Conservation (phyloP, 2,113 vertebrate genomes). For the Dromaius novaehollandiae region DNA sequence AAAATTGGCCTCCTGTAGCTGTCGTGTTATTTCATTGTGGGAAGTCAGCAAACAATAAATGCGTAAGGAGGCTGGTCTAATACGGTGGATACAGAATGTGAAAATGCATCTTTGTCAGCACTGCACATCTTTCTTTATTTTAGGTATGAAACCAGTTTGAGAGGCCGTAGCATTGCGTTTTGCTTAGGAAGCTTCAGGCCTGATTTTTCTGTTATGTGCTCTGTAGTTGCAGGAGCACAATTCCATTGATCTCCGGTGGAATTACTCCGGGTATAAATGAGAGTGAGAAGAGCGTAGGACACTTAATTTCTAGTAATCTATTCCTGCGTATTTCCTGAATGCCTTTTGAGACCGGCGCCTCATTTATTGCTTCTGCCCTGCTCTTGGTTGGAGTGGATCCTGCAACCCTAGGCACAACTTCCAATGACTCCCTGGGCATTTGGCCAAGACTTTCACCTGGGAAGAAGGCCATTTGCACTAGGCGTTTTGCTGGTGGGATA, state of each 20-base stretch:
- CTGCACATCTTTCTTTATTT: not conserved
- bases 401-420: not conserved
- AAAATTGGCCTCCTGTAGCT: constrained; percentile 12
- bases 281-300: not conserved
- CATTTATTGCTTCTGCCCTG: not conserved
- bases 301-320: not conserved
- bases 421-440: fast-evolving
- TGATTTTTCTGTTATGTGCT: not conserved
- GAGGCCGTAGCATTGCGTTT: not conserved
- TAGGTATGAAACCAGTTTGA: not conserved
- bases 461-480: not conserved
- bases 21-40: not conserved
- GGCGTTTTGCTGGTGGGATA: fast-evolving
- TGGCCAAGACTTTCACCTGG: too few relatives aligned
- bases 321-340: not conserved
- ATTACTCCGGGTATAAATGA: not conserved
- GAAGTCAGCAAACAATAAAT: not conserved
- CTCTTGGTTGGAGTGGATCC: not conserved
- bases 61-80: not conserved
- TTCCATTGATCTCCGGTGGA: not conserved
- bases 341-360: not conserved
- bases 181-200: not conserved
- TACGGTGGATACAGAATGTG: not conserved
- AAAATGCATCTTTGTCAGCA: not conserved
- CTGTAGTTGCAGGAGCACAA: not conserved